Evolutionary conservation across 2,113 vertebrate species (phyloP).

Genomic region (Chauna torquata): DNA sequence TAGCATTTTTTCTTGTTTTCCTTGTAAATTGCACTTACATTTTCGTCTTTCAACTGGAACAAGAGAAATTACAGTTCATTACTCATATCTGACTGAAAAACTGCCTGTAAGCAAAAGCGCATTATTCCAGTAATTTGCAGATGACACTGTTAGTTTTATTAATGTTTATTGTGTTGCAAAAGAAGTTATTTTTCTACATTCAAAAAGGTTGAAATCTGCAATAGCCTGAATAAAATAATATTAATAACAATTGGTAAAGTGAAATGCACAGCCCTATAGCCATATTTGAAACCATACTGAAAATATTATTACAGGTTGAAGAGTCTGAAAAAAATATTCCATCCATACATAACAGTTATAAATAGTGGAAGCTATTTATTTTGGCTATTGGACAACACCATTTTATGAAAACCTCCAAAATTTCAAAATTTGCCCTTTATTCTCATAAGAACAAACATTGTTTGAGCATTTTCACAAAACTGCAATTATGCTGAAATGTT

Average conservation of each 20-base stretch:
- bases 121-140: slow-evolving; percentile 51
- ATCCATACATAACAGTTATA: slow-evolving; percentile 7
- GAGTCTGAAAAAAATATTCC: background rate
- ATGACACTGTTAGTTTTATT: slow-evolving; percentile 24
- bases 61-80: slow-evolving; percentile 55
- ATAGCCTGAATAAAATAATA: background rate
- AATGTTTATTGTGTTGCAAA: background rate
- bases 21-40: slow-evolving; percentile 21
- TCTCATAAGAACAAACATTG: background rate
- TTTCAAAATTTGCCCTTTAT: background rate
- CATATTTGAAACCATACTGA: background rate
- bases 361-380: background rate
- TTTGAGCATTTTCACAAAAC: background rate
- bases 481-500: background rate
- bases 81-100: slow-evolving; percentile 36
- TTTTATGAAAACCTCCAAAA: background rate
- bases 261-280: background rate
- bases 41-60: slow-evolving; percentile 26
- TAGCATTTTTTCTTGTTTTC: slow-evolving; percentile 1
- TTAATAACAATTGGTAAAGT: background rate
- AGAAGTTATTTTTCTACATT: background rate
- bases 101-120: slow-evolving; percentile 50
- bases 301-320: slow-evolving; percentile 7
- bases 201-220: background rate
- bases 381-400: background rate